Percentiles rank a stretch among this genome's conserved stretches.
Evolutionary conservation across 2,888 invertebrate genomes (phyloP).

Genomic region (Busseola fusca): DNA sequence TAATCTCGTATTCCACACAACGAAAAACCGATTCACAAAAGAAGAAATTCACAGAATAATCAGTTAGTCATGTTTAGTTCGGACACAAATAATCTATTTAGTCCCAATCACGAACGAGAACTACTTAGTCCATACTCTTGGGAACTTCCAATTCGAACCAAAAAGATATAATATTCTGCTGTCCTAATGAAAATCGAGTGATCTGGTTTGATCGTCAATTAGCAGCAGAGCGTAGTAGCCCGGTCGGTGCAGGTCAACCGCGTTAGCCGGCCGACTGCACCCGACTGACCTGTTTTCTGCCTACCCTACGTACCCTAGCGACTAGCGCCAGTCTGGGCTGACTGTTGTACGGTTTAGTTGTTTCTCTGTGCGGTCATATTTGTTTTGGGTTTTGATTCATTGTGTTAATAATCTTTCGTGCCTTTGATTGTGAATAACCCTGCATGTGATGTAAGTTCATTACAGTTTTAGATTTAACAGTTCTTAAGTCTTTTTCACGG

Average conservation of each 20-base stretch:
- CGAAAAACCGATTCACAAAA: background rate
- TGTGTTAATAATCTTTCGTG: background rate
- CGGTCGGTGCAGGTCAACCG: slow-evolving; percentile 66
- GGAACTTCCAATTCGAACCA: slow-evolving; percentile 12
- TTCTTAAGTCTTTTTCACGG: too few relatives aligned
- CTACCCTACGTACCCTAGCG: slow-evolving; percentile 12
- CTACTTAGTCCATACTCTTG: slow-evolving; percentile 17
- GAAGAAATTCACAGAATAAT: background rate
- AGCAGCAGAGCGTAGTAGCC: slow-evolving; percentile 54
- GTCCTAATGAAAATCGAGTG: slow-evolving; percentile 30
- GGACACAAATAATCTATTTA: slow-evolving; percentile 6
- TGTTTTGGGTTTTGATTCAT: background rate
- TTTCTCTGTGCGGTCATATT: slow-evolving; percentile 9
- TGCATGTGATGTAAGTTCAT: background rate
- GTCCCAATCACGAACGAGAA: slow-evolving; percentile 19
- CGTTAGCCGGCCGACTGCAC: slow-evolving; percentile 65
- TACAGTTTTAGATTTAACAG: background rate
- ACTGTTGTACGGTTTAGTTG: slow-evolving; percentile 5
- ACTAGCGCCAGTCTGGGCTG: slow-evolving; percentile 27
- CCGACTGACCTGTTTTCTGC: slow-evolving; percentile 72
- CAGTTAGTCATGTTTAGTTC: background rate
- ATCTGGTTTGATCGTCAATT: slow-evolving; percentile 59
- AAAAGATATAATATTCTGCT: slow-evolving; percentile 33
- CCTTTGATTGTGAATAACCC: background rate
- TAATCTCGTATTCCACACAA: background rate